phyloP scores from a whole-genome alignment of 2,888 invertebrate genomes.

The Papilio elwesi region DNA sequence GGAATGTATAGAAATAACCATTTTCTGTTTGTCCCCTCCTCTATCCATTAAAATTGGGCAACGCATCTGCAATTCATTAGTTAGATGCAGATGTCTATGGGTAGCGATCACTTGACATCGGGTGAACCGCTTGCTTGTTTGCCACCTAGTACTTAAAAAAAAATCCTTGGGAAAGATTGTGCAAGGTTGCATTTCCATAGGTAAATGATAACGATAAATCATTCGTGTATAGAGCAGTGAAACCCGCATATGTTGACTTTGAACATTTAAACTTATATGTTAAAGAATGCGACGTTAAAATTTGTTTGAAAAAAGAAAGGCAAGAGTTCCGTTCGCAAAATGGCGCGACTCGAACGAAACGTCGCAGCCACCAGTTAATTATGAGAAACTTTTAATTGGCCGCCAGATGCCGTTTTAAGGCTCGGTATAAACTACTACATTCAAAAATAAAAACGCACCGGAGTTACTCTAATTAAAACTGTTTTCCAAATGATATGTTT shows the following conservation, averaged over 20 bases:
- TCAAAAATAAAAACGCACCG: slow-evolving; percentile 5
- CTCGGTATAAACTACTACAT: slow-evolving; percentile 12
- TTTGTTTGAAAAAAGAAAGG: neutral
- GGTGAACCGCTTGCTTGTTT: no score
- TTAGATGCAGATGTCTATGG: no score
- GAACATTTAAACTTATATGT: neutral
- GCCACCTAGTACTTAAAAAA: no score
- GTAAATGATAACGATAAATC: no score
- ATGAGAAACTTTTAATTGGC: slow-evolving; percentile 25
- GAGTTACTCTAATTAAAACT: slow-evolving; percentile 1
- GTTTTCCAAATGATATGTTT: neutral
- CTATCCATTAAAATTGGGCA: no score
- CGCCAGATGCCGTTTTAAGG: slow-evolving; percentile 21
- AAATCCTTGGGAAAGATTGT: no score
- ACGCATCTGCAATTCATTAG: no score
- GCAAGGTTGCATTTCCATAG: no score
- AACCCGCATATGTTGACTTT: neutral
- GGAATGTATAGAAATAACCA: no score
- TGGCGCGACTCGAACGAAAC: slow-evolving; percentile 22
- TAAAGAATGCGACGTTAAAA: neutral
- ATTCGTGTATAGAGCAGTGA: no score
- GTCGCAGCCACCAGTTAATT: slow-evolving; percentile 18
- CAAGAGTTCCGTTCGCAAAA: slow-evolving; percentile 16
- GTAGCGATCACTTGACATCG: no score
- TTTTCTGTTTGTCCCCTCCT: no score